These are phyloP conservation scores for Drosophila mercatorum DNA, from an alignment of 2,888 invertebrate species.

Conservation along the genomic window DNA sequence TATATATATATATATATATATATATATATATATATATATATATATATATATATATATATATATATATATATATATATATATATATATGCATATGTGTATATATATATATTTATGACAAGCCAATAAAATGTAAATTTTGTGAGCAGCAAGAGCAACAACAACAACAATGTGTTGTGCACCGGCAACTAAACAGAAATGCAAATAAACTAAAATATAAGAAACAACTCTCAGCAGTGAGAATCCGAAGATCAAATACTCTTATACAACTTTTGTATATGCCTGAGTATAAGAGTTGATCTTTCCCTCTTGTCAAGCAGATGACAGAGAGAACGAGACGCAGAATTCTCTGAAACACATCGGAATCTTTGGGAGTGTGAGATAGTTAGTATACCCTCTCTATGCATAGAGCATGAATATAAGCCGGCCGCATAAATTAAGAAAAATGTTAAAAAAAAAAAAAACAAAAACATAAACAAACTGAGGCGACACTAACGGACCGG, in stretches of 20 bases:
- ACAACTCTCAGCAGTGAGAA: no score
- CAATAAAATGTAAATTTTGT: constrained; percentile 76
- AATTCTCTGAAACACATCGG: background rate
- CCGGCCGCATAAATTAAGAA: constrained; percentile 68
- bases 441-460: constrained; percentile 30
- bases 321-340: background rate
- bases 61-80: constrained; percentile 8
- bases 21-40: constrained; percentile 36
- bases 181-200: constrained; percentile 50
- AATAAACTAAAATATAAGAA: constrained; percentile 41
- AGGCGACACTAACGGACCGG: constrained; percentile 54
- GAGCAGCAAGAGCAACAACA: constrained; percentile 28
- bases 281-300: background rate
- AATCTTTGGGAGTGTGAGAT: background rate
- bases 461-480: constrained; percentile 47
- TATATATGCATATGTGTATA: background rate
- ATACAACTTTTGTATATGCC: background rate
- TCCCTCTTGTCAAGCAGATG: no score
- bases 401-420: constrained; percentile 26
- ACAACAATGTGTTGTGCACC: constrained; percentile 39
- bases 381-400: background rate
- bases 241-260: constrained; percentile 6
- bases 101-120: constrained; percentile 56
- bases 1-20: constrained; percentile 36
- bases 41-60: constrained; percentile 36